phyloP scores from a whole-genome alignment of 2,113 vertebrate genomes.

The Cricetomys ansorgei region DNA sequence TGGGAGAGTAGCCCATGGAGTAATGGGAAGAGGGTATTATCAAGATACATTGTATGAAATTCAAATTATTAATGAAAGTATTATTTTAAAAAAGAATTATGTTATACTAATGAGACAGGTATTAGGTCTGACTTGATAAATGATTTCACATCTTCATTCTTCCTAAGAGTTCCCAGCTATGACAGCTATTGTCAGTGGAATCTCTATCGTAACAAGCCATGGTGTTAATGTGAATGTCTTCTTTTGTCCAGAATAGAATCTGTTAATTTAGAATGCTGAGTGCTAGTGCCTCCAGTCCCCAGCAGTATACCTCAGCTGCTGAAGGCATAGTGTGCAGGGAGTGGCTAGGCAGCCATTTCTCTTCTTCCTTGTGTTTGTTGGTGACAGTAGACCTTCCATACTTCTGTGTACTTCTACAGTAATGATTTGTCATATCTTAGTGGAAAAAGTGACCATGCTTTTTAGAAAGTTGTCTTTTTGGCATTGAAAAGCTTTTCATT shows the following conservation, averaged over 20 bases:
- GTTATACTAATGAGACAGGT: neutral
- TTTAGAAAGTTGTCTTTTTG: neutral
- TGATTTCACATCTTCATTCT: conserved; percentile 33
- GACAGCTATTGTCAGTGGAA: neutral
- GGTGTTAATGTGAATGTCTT: neutral
- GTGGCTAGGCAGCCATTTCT: neutral
- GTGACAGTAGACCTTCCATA: neutral
- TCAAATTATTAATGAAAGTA: no score
- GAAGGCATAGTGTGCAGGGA: neutral
- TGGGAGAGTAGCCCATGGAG: no score
- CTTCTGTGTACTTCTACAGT: neutral
- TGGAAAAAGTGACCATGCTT: neutral
- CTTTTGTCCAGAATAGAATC: neutral
- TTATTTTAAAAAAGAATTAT: neutral
- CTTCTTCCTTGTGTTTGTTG: neutral
- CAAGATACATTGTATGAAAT: no score
- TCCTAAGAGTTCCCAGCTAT: neutral
- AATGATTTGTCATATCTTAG: neutral
- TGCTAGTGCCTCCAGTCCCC: neutral
- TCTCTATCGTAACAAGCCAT: neutral
- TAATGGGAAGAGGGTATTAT: no score
- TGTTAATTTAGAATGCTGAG: neutral
- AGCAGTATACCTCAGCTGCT: neutral
- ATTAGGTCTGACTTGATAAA: neutral
- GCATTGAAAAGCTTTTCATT: neutral